Base-by-base conservation (phyloP, 2,888 invertebrate genomes). In the Tachystola acroxantha region DNA sequence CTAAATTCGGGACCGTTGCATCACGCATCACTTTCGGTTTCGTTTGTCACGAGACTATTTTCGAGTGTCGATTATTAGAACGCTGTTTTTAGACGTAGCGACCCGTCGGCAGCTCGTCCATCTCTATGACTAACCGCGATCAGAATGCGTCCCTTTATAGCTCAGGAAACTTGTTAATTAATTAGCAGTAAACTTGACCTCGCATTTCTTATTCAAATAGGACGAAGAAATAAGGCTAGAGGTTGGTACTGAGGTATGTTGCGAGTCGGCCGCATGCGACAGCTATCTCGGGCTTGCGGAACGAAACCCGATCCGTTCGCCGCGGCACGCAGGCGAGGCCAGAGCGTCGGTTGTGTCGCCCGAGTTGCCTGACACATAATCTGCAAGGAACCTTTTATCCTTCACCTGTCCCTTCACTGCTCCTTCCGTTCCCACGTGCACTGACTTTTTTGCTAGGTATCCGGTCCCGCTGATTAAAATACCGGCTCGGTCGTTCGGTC, bases 1-100 rank as follows among this genome's bases (percentile, higher is more conserved):
- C 81, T 86, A 84, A 82, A 76, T 85, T 80, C 76, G 82, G 78
- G 78, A 55, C 64, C 71, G 82, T 81, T 85, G 85, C 85, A 85
- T 85, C 85, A 84, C 79, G 73, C 73, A 72, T 75, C 78, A 82
- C 84, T 82, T 80, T 85, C 84, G 69, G 81, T 79, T 80, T 82
- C 82, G 75, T 84, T 85, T 84, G 85, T 85, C 82, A 81, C 77
- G 67, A 64, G 67, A 66, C 80, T 84, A 84, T 85, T 86, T 86
- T 78, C 54, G 61, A 74, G 75, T 77, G 84, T 81, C 81, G 79
- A 85, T 82, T 84, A 84, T 84, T 82, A 80, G 82, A 82, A 75
- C 70, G 53, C 78, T 65, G 72, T 66, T 75, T 84, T 78, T 79
- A 82, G 82, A 59, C 49, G 51, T 56, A 54, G 60, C 69, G 57